Evolutionary conservation across 1,140 invertebrate genomes (phyloP), one percentile per base, ranked within the genome.

Genomic region (Aphelenchoides fujianensis): DNA sequence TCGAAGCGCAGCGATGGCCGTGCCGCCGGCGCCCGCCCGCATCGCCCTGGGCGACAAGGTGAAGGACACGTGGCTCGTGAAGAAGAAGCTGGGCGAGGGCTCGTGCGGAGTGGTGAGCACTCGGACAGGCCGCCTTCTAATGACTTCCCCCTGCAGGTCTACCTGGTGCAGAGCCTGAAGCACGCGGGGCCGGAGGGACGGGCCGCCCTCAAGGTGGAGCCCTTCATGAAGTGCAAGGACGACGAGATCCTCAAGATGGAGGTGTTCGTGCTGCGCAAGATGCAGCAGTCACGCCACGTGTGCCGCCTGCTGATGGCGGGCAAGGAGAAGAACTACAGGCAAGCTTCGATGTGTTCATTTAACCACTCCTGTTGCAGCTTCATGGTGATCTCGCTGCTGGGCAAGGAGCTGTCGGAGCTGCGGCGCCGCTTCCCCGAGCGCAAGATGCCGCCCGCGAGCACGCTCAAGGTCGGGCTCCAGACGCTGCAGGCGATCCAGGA

Each of bases 221-320:
- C 74, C 16, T 62, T 64, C 35, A 78, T 76, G 75, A 75, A 76
- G 37, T 57, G 61, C n/a, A 71, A 72, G 32, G 73, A 76, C 30
- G 74, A 77, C 30, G 74, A 77, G 59, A 76, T 75, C n/a, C 71
- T 81, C 1, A 79, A 77, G 53, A 82, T 82, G 79, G 79, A 81
- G 57, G 69, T 76, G 3, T 77, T 67, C 41, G 79, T 82, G 19
- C 37, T 81, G 32, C 62, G 73, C 54, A 75, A 79, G 64, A 27
- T 81, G n/a, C 79, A 81, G 53, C 69, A 70, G 53, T 80, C 79
- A 2, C 74, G 73, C 63, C 79, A 80, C 54, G 75, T 71, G 23
- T 76, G 74, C 31, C 64, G 59, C 27, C 68, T 82, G 7, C 28
- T 77, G 5, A 31, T 57, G 16, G 67, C 73, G 23, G 78, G 78